phyloP scores from a whole-genome alignment of 1,140 invertebrate genomes.

The Drosophila kepulauana region DNA sequence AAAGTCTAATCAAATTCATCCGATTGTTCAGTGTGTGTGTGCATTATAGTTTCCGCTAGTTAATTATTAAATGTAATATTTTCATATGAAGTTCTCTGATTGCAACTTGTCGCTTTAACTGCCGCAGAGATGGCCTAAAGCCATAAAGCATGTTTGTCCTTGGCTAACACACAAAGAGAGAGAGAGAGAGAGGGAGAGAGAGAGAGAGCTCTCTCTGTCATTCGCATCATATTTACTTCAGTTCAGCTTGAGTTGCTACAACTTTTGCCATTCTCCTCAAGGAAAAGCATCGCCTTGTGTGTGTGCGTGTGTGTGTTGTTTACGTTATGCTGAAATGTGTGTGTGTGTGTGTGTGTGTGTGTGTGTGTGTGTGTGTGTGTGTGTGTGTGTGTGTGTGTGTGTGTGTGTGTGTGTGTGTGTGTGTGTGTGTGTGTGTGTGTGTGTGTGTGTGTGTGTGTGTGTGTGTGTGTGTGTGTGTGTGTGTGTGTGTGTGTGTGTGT shows the following conservation, averaged over 20 bases:
- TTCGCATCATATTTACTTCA: slow-evolving; percentile 5
- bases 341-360: slow-evolving; percentile 15
- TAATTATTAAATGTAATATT: too few species aligned
- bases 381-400: slow-evolving; percentile 18
- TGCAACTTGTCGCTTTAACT: neutral
- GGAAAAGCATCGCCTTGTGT: neutral
- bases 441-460: slow-evolving; percentile 1
- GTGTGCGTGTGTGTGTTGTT: neutral
- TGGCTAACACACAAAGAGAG: neutral
- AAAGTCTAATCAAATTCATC: too few species aligned
- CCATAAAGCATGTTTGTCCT: slow-evolving; percentile 3
- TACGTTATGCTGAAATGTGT: slow-evolving; percentile 40
- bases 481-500: neutral
- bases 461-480: neutral
- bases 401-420: slow-evolving; percentile 19
- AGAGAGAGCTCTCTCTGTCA: neutral
- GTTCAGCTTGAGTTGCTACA: slow-evolving; percentile 1
- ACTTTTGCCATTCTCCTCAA: neutral
- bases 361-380: slow-evolving; percentile 16
- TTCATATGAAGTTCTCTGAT: too few species aligned
- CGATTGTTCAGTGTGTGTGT: too few species aligned
- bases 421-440: neutral
- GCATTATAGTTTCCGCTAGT: too few species aligned
- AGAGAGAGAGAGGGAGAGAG: too few species aligned
- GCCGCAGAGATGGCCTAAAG: neutral